These are phyloP conservation scores for Rhadina sibilatrix DNA, from an alignment of 2,113 vertebrate genomes.

Conservation along the genomic window DNA sequence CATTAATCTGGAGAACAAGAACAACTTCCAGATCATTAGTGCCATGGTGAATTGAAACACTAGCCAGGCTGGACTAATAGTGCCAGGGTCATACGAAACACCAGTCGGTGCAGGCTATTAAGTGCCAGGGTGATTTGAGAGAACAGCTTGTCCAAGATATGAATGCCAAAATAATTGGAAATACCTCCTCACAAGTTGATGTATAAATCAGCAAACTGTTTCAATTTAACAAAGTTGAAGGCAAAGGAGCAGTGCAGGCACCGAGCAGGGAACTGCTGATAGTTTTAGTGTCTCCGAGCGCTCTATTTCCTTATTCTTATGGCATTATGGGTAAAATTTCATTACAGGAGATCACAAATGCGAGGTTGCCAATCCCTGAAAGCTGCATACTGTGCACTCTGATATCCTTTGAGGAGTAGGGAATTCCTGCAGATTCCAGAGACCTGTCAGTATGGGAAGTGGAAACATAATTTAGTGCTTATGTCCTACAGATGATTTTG, in stretches of 20 bases:
- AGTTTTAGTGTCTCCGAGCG: conserved; percentile 17
- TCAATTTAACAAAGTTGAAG: conserved; percentile 62
- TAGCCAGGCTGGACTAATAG: conserved; percentile 72
- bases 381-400: background rate
- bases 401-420: conserved; percentile 56
- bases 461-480: conserved; percentile 66
- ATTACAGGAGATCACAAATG: conserved; percentile 18
- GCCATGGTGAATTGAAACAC: conserved; percentile 66
- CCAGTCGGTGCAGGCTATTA: conserved; percentile 63
- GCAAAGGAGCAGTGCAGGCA: background rate
- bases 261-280: background rate
- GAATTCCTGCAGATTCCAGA: conserved; percentile 53
- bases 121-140: conserved; percentile 78
- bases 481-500: conserved; percentile 57
- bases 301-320: background rate
- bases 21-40: conserved; percentile 77
- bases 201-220: conserved; percentile 72
- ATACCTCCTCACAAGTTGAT: conserved; percentile 61
- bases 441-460: conserved; percentile 34
- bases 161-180: conserved; percentile 80
- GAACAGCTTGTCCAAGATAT: conserved; percentile 75
- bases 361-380: conserved; percentile 29
- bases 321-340: conserved; percentile 36
- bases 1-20: conserved; percentile 76
- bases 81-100: conserved; percentile 75